Percentiles rank a stretch among this genome's conserved stretches.
phyloP scores from a whole-genome alignment of 2,888 invertebrate genomes.

The Hoplodrina blanda region DNA sequence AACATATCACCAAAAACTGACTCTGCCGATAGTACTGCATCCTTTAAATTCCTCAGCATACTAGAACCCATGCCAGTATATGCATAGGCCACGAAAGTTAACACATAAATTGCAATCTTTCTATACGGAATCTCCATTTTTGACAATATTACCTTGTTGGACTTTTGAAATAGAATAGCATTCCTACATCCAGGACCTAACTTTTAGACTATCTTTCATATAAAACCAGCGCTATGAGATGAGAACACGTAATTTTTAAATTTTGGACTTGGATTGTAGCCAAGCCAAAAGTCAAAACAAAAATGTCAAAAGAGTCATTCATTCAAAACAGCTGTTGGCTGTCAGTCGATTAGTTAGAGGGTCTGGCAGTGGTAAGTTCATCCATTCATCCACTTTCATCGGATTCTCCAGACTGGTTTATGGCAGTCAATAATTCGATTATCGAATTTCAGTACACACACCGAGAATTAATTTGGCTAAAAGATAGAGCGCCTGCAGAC shows the following conservation, averaged over 20 bases:
- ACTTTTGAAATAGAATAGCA: constrained; percentile 17
- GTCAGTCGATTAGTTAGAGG: background rate
- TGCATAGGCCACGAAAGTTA: constrained; percentile 95
- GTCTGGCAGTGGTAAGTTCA: too few relatives aligned
- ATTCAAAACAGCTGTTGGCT: background rate
- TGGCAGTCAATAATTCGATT: too few relatives aligned
- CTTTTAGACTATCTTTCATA: background rate
- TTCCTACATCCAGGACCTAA: constrained; percentile 9
- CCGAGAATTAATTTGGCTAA: too few relatives aligned
- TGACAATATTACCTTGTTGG: constrained; percentile 13
- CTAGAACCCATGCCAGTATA: constrained; percentile 95
- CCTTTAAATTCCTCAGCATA: constrained; percentile 93
- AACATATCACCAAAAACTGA: constrained; percentile 95
- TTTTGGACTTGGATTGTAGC: constrained; percentile 48
- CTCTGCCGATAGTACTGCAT: constrained; percentile 95
- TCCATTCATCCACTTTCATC: too few relatives aligned
- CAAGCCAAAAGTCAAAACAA: constrained; percentile 48
- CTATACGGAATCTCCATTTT: constrained; percentile 94
- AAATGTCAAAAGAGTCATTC: constrained; percentile 1
- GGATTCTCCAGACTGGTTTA: too few relatives aligned
- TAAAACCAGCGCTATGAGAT: constrained; percentile 25
- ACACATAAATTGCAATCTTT: constrained; percentile 93
- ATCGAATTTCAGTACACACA: too few relatives aligned
- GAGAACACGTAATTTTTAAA: constrained; percentile 63
- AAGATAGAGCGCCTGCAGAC: too few relatives aligned